Evolutionary conservation across 2,113 vertebrate genomes (phyloP), one percentile per base, ranked within the genome.

Genomic region (Heliornis fulica): DNA sequence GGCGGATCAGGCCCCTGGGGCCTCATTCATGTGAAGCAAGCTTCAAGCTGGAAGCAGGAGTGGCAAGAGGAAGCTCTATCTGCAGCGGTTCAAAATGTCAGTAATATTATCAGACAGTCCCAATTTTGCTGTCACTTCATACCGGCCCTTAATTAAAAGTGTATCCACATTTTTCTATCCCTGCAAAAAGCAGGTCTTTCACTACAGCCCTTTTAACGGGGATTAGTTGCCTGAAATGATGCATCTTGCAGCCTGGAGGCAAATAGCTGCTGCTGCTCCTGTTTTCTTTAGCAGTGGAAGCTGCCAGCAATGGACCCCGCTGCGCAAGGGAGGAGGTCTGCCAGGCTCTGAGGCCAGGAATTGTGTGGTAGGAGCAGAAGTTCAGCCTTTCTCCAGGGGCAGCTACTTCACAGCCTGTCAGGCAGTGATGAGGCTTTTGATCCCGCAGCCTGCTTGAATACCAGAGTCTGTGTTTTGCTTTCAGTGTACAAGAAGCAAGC

Each of bases 341-440:
- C 85, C 64, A 60, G 31, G 48, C 15, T 92, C 46, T 50, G 45
- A 0, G 2, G 60, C 72, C 86, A 76, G 7, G 20, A 51, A 69
- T 10, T 75, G 36, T 64, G 60, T 21, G 51, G 28, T 48, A 50
- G 36, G 34, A 96, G 68, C 80, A 95, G n/a, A 81, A 94, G 71
- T 89, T 96, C 92, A 96, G 72, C 57, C 60, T 89, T 93, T 88
- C 87, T 94, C 48, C 48, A 50, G 68, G 38, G 90, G 31, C 22
- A 80, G 26, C 40, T 66, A 18, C 92, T 88, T 95, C 93, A 60
- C 21, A 83, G 60, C 59, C 76, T 81, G 88, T 56, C 83, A 90
- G 7, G 4, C 15, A 41, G 56, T 25, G 71, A 45, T 41, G 88
- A n/a, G 78, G 56, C 76, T 82, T 96, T 95, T 96, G 90, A 94